Evolutionary conservation across 2,888 invertebrate genomes (phyloP).

Genomic region (Atrina japonica): DNA sequence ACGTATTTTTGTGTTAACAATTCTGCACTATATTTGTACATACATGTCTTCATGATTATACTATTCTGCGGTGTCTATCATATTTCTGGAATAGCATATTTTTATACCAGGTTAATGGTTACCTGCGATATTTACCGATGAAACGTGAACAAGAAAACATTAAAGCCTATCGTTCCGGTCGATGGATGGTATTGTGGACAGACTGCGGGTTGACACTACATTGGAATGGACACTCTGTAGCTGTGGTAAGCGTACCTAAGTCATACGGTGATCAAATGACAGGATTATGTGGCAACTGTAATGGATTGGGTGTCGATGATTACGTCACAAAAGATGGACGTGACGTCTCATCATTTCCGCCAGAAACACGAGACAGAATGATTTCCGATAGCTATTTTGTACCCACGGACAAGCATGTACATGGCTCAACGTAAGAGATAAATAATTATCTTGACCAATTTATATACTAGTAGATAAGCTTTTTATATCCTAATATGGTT

Average conservation of each 20-base stretch:
- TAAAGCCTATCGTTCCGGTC: conserved; percentile 7
- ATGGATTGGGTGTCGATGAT: conserved; percentile 30
- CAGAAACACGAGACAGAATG: not conserved
- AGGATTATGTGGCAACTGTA: conserved; percentile 33
- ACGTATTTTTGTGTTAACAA: no score
- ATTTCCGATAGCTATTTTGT: conserved; percentile 11
- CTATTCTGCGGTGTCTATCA: no score
- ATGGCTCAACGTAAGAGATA: no score
- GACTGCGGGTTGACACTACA: conserved; percentile 28
- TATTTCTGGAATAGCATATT: not conserved
- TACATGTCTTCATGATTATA: no score
- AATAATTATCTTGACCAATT: no score
- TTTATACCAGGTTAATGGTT: conserved; percentile 29
- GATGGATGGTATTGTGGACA: conserved; percentile 28
- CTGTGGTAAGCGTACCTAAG: conserved; percentile 18
- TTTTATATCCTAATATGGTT: no score
- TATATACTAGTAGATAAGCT: no score
- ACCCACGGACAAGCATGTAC: no score
- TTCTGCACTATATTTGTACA: no score
- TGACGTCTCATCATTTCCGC: conserved; percentile 15
- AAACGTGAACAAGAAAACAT: conserved; percentile 5
- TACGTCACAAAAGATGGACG: conserved; percentile 19
- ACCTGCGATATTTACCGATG: conserved; percentile 16
- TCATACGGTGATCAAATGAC: conserved; percentile 24
- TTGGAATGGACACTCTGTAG: conserved; percentile 33